Evolutionary conservation across 2,888 invertebrate genomes (phyloP).

Genomic region (Brenthis daphne): DNA sequence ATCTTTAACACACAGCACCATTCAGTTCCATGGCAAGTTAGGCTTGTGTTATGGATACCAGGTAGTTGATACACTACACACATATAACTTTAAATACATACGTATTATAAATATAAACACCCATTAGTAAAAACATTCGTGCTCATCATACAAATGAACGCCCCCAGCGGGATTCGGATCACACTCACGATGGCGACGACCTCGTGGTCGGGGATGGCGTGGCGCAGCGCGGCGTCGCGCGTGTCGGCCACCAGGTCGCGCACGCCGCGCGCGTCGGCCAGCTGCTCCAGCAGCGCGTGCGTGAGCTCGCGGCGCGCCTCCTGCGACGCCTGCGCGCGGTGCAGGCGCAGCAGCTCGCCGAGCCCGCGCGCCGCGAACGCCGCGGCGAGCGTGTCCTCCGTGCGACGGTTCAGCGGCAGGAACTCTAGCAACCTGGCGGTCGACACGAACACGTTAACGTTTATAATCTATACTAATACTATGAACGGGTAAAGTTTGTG

Average conservation of each 20-base stretch:
- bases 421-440: constrained; percentile 91
- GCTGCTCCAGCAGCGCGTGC: constrained; percentile 90
- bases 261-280: constrained; percentile 92
- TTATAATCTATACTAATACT: too few species aligned
- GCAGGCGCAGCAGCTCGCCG: constrained; percentile 89
- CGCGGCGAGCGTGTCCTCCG: constrained; percentile 92
- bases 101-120: too few species aligned
- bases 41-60: too few species aligned
- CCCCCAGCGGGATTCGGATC: too few species aligned
- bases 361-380: constrained; percentile 91
- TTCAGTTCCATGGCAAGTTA: too few species aligned
- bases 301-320: constrained; percentile 76
- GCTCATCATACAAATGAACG: too few species aligned
- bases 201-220: constrained; percentile 95
- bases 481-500: too few species aligned
- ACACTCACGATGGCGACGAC: constrained; percentile 90
- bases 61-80: too few species aligned
- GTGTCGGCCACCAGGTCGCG: constrained; percentile 93
- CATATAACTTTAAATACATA: too few species aligned
- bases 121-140: too few species aligned
- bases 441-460: too few species aligned
- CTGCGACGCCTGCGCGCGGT: constrained; percentile 91
- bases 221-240: constrained; percentile 91
- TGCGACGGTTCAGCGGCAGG: constrained; percentile 96
- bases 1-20: too few species aligned